Base-by-base conservation (phyloP, 37 sponge, comb jelly and placozoan genomes). In the Theonella swinhoei region DNA sequence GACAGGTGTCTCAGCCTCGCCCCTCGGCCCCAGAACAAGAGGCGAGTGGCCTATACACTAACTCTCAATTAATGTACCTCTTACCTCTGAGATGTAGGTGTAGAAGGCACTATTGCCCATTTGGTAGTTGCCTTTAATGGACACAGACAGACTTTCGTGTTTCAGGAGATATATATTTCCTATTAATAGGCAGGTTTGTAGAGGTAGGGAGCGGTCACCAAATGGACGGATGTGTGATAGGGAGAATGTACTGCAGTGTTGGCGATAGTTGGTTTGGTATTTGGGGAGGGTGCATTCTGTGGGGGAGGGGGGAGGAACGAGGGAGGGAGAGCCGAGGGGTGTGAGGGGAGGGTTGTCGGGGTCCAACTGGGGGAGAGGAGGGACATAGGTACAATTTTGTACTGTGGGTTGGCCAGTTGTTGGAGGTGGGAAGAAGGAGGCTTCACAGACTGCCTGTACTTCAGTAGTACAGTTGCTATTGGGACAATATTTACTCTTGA, bases 81-180 rank as follows among this genome's bases (percentile, higher is more conserved):
- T 78, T 42, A 92, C 88, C 84, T 88, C 75, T 25, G 62, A 40
- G 29, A 92, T 70, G 23, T 54, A 30, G 0, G 92, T 88, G 74
- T 74, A 83, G 29, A 40, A 14, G 0, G 64, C 67, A 8, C 39
- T 69, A 30, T 4, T 31, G 0, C 47, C 77, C 71, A 62, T 47
- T 0, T 42, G 65, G 22, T 39, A 39, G 39, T 32, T 23, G 32
- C 77, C 79, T 1, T 84, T 70, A 22, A 92, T 85, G 54, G 70
- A 74, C 24, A 83, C 79, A 7, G 64, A 59, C 4, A 92, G 31
- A 35, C 36, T 67, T 4, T 42, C 42, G 61, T 84, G 83, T 39
- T 76, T 87, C n/a, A 92, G 59, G 3, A 92, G 88, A 78, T 72
- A 84, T 88, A 88, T 84, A 4, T 64, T 31, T 33, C 92, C 92